phyloP scores from a whole-genome alignment of 1,140 invertebrate genomes.

The Procambarus virginalis region DNA sequence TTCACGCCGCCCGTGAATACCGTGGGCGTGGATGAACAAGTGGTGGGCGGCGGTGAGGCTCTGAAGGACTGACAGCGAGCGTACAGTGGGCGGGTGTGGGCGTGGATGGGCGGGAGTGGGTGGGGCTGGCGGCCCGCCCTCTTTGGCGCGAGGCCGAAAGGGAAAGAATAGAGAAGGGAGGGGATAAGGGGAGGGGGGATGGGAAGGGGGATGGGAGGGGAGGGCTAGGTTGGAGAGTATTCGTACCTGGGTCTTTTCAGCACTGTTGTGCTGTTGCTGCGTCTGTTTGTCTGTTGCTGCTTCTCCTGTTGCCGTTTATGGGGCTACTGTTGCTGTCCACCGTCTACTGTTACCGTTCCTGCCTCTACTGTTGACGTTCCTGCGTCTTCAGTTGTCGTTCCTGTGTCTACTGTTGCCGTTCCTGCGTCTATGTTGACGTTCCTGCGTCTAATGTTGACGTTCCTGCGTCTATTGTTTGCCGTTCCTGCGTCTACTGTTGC shows the following conservation, averaged over 20 bases:
- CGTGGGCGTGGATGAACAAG: slow-evolving; percentile 44
- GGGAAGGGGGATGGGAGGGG: background rate
- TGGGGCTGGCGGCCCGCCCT: slow-evolving; percentile 24
- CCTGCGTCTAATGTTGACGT: no score
- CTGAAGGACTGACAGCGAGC: slow-evolving; percentile 26
- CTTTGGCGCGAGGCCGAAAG: slow-evolving; percentile 16
- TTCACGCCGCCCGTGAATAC: slow-evolving; percentile 28
- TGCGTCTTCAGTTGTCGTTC: no score
- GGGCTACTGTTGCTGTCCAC: background rate
- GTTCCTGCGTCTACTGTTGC: background rate
- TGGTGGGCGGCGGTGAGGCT: slow-evolving; percentile 35
- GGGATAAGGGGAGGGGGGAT: background rate
- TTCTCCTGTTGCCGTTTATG: background rate
- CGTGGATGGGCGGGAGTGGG: slow-evolving; percentile 47
- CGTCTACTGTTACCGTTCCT: background rate
- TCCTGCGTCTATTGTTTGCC: no score
- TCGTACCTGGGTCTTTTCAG: no score
- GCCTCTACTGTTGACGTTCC: background rate
- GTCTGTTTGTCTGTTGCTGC: background rate
- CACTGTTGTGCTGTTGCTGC: background rate
- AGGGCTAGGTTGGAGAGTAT: no score
- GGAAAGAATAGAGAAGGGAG: background rate
- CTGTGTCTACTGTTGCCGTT: background rate
- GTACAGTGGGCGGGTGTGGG: slow-evolving; percentile 39
- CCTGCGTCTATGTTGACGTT: no score